A percentile compares a stretch with the other conserved stretches of the same genome.
phyloP scores from a whole-genome alignment of 2,888 invertebrate genomes.

The Nephrotoma flavescens region DNA sequence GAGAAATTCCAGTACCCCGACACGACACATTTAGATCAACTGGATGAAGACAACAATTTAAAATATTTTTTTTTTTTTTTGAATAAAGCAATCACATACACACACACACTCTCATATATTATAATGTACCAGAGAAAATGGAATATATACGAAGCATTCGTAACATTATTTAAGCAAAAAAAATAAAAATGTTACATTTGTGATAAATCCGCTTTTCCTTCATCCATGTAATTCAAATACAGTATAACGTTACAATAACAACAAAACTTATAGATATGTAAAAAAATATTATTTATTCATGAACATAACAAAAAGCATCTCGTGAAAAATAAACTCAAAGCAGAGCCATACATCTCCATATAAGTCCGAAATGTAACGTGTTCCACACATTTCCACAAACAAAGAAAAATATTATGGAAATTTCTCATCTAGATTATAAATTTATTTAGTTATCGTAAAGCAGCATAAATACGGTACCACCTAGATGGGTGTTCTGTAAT shows the following conservation, averaged over 20 bases:
- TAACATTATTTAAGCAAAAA: neutral
- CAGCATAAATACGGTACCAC: neutral
- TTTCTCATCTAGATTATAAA: neutral
- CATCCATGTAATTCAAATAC: neutral
- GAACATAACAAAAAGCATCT: neutral
- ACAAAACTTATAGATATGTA: neutral
- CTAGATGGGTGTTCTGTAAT: neutral
- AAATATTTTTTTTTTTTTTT: neutral
- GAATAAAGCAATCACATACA: neutral
- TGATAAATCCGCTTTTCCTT: neutral
- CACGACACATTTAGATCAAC: neutral
- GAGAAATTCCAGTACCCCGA: neutral
- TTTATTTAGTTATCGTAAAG: neutral
- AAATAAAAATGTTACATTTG: neutral
- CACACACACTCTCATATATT: neutral
- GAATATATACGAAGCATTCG: neutral
- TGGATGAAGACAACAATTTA: neutral
- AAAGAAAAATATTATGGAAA: neutral
- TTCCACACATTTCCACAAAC: neutral
- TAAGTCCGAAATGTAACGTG: neutral
- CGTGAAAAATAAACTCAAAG: neutral
- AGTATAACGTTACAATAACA: neutral
- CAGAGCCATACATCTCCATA: neutral
- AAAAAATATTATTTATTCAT: neutral
- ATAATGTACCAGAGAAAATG: neutral